These are phyloP conservation scores for Anniella stebbinsi DNA, from an alignment of 2,797 vertebrate genomes.

Conservation along the genomic window DNA sequence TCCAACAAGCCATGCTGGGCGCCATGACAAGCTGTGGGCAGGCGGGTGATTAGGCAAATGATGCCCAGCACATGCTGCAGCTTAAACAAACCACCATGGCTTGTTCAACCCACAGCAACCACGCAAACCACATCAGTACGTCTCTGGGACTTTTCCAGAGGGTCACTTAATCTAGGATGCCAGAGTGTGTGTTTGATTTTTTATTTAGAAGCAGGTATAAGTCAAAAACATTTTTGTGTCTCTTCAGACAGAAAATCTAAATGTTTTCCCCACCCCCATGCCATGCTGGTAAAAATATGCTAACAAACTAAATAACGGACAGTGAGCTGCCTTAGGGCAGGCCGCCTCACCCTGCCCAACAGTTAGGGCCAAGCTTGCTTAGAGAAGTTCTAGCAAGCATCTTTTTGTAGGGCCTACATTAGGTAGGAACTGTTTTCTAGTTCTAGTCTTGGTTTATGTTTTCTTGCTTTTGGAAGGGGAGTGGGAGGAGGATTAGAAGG, in stretches of 20 bases:
- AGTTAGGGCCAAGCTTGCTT: not conserved
- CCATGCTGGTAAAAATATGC: not conserved
- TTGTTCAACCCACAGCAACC: too few relatives aligned
- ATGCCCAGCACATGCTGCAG: too few relatives aligned
- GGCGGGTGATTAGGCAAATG: too few relatives aligned
- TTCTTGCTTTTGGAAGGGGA: not conserved
- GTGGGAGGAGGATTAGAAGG: not conserved
- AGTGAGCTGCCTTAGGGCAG: not conserved
- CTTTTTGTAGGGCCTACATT: not conserved
- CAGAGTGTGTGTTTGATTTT: not conserved
- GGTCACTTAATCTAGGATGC: not conserved
- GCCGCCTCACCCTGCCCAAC: not conserved
- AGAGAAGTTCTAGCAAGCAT: not conserved
- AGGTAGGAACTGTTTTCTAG: not conserved
- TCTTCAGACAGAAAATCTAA: not conserved
- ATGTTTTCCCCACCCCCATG: not conserved
- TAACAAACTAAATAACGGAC: not conserved
- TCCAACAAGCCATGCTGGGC: too few relatives aligned
- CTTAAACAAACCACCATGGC: too few relatives aligned
- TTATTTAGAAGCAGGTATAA: not conserved
- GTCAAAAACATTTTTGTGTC: not conserved
- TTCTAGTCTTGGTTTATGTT: not conserved
- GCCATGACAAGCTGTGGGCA: too few relatives aligned
- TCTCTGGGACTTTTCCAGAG: not conserved
- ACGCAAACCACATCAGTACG: not conserved